Conservation (phyloP, 2,113 vertebrate species). For the Erythrolamprus reginae region DNA sequence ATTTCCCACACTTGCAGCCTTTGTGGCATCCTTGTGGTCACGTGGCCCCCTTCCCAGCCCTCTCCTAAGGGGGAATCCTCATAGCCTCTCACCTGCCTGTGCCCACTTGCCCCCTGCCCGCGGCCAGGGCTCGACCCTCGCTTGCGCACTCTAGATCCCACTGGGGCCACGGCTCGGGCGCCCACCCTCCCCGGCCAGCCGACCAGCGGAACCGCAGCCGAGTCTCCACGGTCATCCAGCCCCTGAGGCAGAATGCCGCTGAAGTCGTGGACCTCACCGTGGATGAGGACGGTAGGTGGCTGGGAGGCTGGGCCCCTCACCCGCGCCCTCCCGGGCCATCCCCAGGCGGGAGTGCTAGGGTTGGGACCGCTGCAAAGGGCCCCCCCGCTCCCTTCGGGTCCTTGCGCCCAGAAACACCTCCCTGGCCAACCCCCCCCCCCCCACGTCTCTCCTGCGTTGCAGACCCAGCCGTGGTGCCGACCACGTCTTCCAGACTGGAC, state of each 20-base stretch:
- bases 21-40: too few relatives aligned
- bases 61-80: too few relatives aligned
- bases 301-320: accelerated
- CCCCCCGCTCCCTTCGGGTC: too few relatives aligned
- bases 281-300: constrained; percentile 89
- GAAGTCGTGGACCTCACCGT: constrained; percentile 98
- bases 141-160: constrained; percentile 83
- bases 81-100: background rate
- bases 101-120: background rate
- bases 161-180: constrained; percentile 82
- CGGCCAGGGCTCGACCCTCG: constrained; percentile 81
- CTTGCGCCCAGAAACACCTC: background rate
- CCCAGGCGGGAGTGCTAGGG: background rate
- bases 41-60: too few relatives aligned
- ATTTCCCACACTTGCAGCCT: background rate
- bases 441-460: constrained; percentile 40
- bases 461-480: constrained; percentile 93
- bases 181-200: constrained; percentile 79
- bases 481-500: constrained; percentile 81
- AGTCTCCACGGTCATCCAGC: constrained; percentile 95
- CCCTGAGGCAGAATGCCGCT: constrained; percentile 86
- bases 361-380: too few relatives aligned
- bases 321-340: background rate
- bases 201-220: constrained; percentile 86
- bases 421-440: too few relatives aligned